Evolutionary conservation across 2,888 invertebrate genomes (phyloP), one percentile per base, ranked within the genome.

Genomic region (Amorpha juglandis): DNA sequence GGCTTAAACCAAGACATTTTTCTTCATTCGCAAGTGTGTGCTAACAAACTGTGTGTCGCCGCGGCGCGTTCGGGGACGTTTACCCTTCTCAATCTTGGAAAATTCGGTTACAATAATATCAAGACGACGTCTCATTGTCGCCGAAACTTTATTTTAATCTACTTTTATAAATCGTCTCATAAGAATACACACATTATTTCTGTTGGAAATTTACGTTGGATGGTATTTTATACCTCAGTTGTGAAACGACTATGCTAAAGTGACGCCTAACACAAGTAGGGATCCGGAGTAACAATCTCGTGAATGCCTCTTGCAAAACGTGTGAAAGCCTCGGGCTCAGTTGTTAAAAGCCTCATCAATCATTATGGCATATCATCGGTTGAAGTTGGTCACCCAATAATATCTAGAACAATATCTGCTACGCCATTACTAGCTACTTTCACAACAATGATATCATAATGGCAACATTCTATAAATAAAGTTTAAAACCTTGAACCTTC

Each of bases 1-100:
- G 90, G 88, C 91, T 91, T 91, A 90, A 89, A 89, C 89, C 84
- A 81, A 87, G 88, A 91, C 91, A 92, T 92, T 91, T 92, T 92
- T 92, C 92, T 92, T 92, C 91, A 92, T 92, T 91, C 90, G 80
- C 86, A 81, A 86, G 87, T 89, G 83, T 89, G 89, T 84, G 88
- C 88, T 90, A 88, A 90, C 90, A 89, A 90, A 90, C 83, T 86
- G 81, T 78, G 73, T 82, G 86, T 80, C 80, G 81, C 71, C 78
- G 72, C 70, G 76, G 77, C 80, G 83, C 77, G 74, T 77, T 71
- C 70, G 78, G 82, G 84, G 82, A 85, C 83, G 80, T 78, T 79
- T 85, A 83, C 86, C 84, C 82, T 83, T 82, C 86, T 84, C 87
- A 88, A 87, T 88, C 83, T 84, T 73, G 68, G 71, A 67, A 81